A percentile compares a stretch with the other conserved stretches of the same genome.
Evolutionary conservation across 2,113 vertebrate species (phyloP).

Genomic region (Tichodroma muraria): DNA sequence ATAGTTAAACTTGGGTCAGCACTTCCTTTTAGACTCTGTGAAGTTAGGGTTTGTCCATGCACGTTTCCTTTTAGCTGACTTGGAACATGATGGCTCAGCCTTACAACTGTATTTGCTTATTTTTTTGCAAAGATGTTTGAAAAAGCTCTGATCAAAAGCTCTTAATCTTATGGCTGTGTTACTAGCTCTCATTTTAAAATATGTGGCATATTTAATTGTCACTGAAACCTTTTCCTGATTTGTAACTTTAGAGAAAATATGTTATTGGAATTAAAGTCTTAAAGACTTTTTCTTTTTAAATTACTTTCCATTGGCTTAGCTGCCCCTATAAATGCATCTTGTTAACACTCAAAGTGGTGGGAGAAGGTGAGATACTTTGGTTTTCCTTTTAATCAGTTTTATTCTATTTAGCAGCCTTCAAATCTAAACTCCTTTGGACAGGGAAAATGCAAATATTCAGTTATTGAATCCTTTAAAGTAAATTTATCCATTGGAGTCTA

Average conservation of each 20-base stretch:
- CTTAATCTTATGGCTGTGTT: not conserved
- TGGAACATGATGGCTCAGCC: conserved; percentile 6
- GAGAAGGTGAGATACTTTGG: not conserved
- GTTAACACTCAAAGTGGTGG: not conserved
- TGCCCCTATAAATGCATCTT: not conserved
- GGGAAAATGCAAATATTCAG: not conserved
- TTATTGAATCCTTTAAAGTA: not conserved
- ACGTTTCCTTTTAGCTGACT: conserved; percentile 13
- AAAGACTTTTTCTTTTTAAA: not conserved
- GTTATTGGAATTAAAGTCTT: not conserved
- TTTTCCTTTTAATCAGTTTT: not conserved
- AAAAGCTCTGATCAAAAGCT: not conserved
- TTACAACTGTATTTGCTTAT: not conserved
- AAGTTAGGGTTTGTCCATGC: not conserved
- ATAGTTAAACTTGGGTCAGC: conserved; percentile 49
- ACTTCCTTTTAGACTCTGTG: conserved; percentile 16
- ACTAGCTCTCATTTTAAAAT: not conserved
- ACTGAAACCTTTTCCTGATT: not conserved
- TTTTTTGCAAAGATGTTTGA: not conserved
- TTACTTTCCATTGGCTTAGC: not conserved
- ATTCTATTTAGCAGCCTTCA: not conserved
- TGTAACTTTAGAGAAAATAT: not conserved
- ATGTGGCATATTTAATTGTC: not conserved
- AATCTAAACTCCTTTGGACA: not conserved
- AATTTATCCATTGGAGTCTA: not conserved